Conservation (phyloP, 1,140 invertebrate species). For the Aphaenogaster rudis region DNA sequence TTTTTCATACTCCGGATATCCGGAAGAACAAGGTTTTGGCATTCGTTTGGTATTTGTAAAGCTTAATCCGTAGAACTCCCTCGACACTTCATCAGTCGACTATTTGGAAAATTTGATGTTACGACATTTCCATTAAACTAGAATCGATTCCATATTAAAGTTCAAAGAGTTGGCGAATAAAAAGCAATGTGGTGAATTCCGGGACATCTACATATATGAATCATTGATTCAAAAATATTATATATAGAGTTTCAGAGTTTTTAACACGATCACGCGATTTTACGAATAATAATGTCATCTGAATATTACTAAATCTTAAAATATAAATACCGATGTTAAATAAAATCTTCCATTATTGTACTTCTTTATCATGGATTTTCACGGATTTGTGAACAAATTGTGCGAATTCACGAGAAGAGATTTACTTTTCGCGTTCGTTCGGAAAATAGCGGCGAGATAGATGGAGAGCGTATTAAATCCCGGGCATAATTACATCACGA, state of each 20-base stretch:
- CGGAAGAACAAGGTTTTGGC: slow-evolving; percentile 8
- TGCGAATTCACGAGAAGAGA: not conserved
- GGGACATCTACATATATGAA: not conserved
- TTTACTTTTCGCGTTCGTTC: slow-evolving; percentile 8
- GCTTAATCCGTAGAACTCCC: not conserved
- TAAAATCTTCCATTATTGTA: not conserved
- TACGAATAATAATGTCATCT: not conserved
- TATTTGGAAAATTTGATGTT: not conserved
- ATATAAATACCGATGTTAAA: not conserved
- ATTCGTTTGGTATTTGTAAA: not conserved
- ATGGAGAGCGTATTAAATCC: slow-evolving; percentile 1
- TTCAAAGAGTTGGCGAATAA: not conserved
- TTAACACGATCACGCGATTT: not conserved
- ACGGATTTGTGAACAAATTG: not conserved
- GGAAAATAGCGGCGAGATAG: slow-evolving; percentile 1
- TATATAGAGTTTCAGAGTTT: not conserved
- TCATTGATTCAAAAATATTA: not conserved
- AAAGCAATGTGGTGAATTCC: not conserved
- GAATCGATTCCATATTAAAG: not conserved
- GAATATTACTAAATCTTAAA: not conserved
- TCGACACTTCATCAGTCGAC: too few species aligned
- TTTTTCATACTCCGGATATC: slow-evolving; percentile 20
- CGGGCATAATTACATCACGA: slow-evolving; percentile 5
- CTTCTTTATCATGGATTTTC: not conserved
- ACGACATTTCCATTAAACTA: not conserved